Base-by-base conservation (phyloP, 2,797 vertebrate species). In the Macroramphosus scolopax region DNA sequence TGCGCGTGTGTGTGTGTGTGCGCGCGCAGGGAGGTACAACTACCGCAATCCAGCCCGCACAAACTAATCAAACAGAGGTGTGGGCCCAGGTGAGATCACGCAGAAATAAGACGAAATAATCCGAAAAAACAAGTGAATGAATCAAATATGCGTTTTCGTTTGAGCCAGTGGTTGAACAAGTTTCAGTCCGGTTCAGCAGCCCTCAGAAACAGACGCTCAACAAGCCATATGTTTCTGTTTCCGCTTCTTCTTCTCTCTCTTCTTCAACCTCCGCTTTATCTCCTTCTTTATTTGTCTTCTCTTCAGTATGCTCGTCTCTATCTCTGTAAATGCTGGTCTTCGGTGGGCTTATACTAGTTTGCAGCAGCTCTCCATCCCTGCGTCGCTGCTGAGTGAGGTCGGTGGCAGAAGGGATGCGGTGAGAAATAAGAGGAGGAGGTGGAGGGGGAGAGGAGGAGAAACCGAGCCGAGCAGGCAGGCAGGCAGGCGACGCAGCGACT, bases 191-290 rank as follows among this genome's bases (percentile, higher is more conserved):
- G 52, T 37, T 50, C 43, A 32, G 44, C 49, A 22, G 60, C 46
- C 41, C 39, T 50, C 17, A 41, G 6, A 59, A 66, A 51, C 53
- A 75, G 49, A 30, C 62, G 44, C 67, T 62, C 30, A 6, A 47
- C 63, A 37, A 61, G 78, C 63, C 85, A 80, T 86, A 85, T 85
- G 82, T 70, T 74, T 70, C 24, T 54, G 35, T 65, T 62, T 65
- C 57, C 59, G 70, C 31, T 12, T 22, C 40, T 48, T 45, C 42
- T 44, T 37, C 52, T 8, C 31, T 50, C 24, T 38, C 42, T 46
- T 11, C 29, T 42, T 29, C 15, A 3, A 4, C 15, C 11, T 11
- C 1, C 42, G 32, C 14, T 5, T 1, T 11, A 8, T 36, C 8
- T 35, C 13, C 17, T 3, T 22, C 10, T 25, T 9, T 40, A 5